Evolutionary conservation across 2,888 invertebrate species (phyloP).

Genomic region (Mallateleia sp.): DNA sequence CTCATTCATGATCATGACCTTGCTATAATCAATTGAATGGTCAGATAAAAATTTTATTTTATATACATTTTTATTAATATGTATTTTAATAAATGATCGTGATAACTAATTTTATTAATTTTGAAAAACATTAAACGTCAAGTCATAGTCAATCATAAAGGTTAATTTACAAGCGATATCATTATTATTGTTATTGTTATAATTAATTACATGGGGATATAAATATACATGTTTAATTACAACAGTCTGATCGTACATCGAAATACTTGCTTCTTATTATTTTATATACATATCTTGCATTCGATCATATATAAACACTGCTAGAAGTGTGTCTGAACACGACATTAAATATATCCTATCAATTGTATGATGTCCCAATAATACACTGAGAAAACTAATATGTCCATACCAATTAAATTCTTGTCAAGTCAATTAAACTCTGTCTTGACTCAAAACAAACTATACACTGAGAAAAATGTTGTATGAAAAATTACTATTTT

Average conservation of each 20-base stretch:
- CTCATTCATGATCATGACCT: slow-evolving; percentile 48
- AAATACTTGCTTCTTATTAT: slow-evolving; percentile 15
- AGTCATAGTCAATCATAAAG: background rate
- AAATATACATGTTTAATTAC: slow-evolving; percentile 1
- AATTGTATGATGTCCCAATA: too few species aligned
- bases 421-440: too few species aligned
- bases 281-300: background rate
- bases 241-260: slow-evolving; percentile 11
- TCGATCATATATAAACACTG: slow-evolving; percentile 2
- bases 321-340: background rate
- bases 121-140: background rate
- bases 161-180: background rate
- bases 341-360: slow-evolving; percentile 3
- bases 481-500: too few species aligned
- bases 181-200: slow-evolving; percentile 2
- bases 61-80: too few species aligned
- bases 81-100: too few species aligned
- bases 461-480: too few species aligned
- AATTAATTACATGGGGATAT: background rate
- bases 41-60: slow-evolving; percentile 33
- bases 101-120: too few species aligned
- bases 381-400: too few species aligned
- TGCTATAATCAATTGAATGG: slow-evolving; percentile 11
- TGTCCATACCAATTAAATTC: too few species aligned
- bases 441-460: too few species aligned